phyloP scores from a whole-genome alignment of 2,888 invertebrate species.

The Agrochola macilenta region DNA sequence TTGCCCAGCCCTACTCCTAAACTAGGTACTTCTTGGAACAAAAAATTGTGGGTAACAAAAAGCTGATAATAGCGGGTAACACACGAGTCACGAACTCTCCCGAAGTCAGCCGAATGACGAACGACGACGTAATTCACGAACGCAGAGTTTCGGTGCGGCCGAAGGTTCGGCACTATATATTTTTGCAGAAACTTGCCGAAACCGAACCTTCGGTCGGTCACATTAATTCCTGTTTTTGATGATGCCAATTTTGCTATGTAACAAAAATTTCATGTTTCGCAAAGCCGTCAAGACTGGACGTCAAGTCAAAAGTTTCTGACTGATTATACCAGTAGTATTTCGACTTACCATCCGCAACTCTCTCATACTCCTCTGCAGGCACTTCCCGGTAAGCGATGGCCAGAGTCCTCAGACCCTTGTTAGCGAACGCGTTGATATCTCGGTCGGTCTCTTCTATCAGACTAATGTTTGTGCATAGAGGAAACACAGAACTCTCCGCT shows the following conservation, averaged over 20 bases:
- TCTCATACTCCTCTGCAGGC: constrained; percentile 92
- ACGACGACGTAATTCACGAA: too few relatives aligned
- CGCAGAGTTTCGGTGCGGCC: too few relatives aligned
- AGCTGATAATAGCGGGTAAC: too few relatives aligned
- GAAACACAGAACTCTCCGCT: constrained; percentile 94
- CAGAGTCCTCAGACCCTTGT: constrained; percentile 95
- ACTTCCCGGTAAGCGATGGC: constrained; percentile 94
- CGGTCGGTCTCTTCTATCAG: constrained; percentile 86
- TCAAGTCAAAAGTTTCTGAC: background rate
- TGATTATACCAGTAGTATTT: background rate
- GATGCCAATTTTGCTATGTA: background rate
- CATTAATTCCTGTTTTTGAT: background rate
- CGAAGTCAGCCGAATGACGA: too few relatives aligned
- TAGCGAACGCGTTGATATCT: constrained; percentile 90
- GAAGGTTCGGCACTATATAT: too few relatives aligned
- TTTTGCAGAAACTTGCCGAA: too few relatives aligned
- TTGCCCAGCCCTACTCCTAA: too few relatives aligned
- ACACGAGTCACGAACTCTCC: too few relatives aligned
- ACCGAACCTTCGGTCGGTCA: too few relatives aligned
- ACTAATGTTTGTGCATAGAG: constrained; percentile 88
- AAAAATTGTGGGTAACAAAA: too few relatives aligned
- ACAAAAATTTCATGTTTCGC: background rate
- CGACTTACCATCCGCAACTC: constrained; percentile 87
- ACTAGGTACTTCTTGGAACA: too few relatives aligned
- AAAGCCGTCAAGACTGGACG: background rate